A percentile compares a stretch with the other conserved stretches of the same genome.
phyloP scores from a whole-genome alignment of 2,113 vertebrate species.

The Cepphus grylle region DNA sequence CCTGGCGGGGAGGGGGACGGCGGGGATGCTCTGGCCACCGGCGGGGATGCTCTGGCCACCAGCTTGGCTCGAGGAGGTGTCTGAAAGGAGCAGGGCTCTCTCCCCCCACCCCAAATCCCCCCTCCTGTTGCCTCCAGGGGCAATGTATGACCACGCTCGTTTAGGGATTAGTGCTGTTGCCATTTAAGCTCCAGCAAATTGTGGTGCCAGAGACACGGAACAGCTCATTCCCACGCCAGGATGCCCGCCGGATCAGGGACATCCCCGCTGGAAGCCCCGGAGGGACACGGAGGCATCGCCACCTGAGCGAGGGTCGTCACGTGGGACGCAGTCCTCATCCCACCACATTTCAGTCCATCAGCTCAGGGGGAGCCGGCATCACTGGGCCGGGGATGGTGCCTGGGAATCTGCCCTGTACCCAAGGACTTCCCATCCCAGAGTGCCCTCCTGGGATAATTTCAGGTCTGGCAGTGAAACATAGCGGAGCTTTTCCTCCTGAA shows the following conservation, averaged over 20 bases:
- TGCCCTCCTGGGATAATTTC: not conserved
- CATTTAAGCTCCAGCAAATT: not conserved
- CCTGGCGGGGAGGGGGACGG: not conserved
- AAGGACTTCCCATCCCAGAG: rapidly evolving
- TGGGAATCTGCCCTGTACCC: not conserved
- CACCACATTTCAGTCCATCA: not conserved
- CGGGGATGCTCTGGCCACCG: not conserved
- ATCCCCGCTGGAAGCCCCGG: not conserved
- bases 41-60: not conserved
- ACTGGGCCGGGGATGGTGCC: not conserved
- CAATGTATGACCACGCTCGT: not conserved
- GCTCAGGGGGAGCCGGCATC: rapidly evolving
- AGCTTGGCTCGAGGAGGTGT: not conserved
- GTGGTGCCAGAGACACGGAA: not conserved
- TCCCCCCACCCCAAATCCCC: not conserved
- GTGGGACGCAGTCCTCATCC: not conserved
- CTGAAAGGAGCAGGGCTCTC: not conserved
- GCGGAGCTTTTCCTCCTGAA: not conserved
- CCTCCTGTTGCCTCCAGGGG: not conserved
- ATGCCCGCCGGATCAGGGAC: rapidly evolving
- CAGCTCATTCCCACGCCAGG: not conserved
- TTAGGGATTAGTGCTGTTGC: not conserved
- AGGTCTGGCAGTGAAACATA: not conserved
- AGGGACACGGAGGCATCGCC: not conserved
- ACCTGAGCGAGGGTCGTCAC: no score